Conservation (phyloP, 1,140 invertebrate species). For the Bombus superbus region DNA sequence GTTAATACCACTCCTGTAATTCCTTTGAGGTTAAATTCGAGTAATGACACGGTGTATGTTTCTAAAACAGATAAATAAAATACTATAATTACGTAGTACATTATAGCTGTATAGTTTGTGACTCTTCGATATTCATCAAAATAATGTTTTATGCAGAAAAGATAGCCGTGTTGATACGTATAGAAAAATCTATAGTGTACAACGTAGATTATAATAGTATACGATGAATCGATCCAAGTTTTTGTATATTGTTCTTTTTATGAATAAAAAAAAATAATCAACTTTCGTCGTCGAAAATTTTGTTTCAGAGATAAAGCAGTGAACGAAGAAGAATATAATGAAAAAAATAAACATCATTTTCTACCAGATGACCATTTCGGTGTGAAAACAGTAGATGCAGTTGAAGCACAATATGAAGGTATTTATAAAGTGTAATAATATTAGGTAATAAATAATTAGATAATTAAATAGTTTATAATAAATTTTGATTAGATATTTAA, state of each 20-base stretch:
- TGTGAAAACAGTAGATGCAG: conserved; percentile 32
- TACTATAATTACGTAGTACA: too few species aligned
- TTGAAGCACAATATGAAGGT: conserved; percentile 50
- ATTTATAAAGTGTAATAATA: background rate
- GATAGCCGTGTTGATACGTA: too few species aligned
- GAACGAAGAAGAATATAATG: conserved; percentile 71
- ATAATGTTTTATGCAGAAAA: background rate
- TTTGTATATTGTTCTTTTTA: too few species aligned
- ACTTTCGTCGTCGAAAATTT: background rate
- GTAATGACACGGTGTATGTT: conserved; percentile 73
- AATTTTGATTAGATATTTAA: background rate
- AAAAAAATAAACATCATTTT: conserved; percentile 67
- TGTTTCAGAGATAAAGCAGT: conserved; percentile 75
- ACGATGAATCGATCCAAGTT: background rate
- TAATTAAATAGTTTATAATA: background rate
- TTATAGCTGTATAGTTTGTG: background rate
- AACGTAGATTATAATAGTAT: background rate
- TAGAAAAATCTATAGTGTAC: background rate
- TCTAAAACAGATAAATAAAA: background rate
- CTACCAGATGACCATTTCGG: conserved; percentile 59
- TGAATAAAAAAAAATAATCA: background rate
- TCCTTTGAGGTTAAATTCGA: conserved; percentile 72
- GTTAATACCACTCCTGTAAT: conserved; percentile 76
- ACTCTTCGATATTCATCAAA: conserved; percentile 5
- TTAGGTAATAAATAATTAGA: background rate